Evolutionary conservation across 2,113 vertebrate genomes (phyloP).

Genomic region (Ancistrus triradiatus): DNA sequence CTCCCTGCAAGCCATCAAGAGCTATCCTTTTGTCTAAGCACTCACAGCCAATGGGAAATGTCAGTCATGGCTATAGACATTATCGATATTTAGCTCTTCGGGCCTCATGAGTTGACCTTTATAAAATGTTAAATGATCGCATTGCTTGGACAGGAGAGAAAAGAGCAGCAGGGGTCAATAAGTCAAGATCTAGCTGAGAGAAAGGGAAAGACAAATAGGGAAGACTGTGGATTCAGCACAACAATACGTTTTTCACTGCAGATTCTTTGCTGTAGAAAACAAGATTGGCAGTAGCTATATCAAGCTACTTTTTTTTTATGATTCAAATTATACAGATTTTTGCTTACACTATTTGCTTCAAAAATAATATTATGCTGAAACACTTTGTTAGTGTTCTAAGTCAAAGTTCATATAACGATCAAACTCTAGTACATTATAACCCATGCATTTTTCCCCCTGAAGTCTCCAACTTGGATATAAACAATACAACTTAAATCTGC

Average conservation of each 20-base stretch:
- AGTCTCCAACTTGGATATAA: no score
- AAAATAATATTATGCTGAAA: no score
- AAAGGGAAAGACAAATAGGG: constrained; percentile 13
- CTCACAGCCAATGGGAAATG: constrained; percentile 53
- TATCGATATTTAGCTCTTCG: constrained; percentile 64
- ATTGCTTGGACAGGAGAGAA: constrained; percentile 43
- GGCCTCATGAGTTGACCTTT: constrained; percentile 64
- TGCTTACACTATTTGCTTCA: background rate
- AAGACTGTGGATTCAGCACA: background rate
- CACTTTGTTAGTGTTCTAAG: no score
- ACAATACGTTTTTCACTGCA: no score
- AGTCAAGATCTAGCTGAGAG: constrained; percentile 40
- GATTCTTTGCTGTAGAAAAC: no score
- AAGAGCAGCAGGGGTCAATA: constrained; percentile 50
- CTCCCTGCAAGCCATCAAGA: constrained; percentile 3
- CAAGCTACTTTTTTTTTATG: no score
- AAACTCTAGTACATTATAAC: background rate
- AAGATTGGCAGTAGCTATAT: no score
- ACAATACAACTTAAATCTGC: no score
- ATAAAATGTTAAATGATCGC: constrained; percentile 65
- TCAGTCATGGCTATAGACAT: constrained; percentile 56
- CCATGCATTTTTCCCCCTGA: no score
- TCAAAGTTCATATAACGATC: background rate
- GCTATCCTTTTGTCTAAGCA: constrained; percentile 14
- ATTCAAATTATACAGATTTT: background rate